Evolutionary conservation across 1,140 invertebrate genomes (phyloP).

Genomic region (Pogonomyrmex barbatus): DNA sequence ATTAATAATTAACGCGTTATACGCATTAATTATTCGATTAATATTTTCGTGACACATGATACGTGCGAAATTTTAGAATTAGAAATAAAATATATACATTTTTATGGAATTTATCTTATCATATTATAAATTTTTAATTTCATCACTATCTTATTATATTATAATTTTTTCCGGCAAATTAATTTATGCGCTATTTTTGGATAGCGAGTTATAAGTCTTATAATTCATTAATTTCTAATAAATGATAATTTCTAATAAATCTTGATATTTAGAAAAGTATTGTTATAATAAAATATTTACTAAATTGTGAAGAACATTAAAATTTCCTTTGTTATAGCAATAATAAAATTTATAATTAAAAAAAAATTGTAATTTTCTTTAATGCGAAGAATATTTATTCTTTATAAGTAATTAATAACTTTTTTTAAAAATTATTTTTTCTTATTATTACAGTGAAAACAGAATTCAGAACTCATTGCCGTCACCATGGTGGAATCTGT

Average conservation of each 20-base stretch:
- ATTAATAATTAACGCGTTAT: not conserved
- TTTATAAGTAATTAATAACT: not conserved
- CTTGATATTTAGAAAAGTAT: not conserved
- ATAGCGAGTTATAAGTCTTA: not conserved
- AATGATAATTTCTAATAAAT: too few relatives aligned
- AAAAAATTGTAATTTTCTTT: not conserved
- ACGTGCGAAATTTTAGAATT: not conserved
- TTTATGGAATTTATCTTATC: constrained; percentile 35
- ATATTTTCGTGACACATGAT: constrained; percentile 5
- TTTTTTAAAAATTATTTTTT: constrained; percentile 1
- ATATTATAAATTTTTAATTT: constrained; percentile 42
- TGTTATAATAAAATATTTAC: not conserved
- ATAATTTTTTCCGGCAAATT: constrained; percentile 51
- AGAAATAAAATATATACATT: constrained; percentile 38
- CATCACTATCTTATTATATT: not conserved
- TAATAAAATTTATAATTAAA: not conserved
- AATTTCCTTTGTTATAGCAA: not conserved
- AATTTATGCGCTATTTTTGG: constrained; percentile 62
- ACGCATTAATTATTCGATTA: not conserved
- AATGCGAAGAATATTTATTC: not conserved
- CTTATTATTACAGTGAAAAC: constrained; percentile 76
- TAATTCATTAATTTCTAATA: not conserved
- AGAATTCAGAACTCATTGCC: constrained; percentile 75
- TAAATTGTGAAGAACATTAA: not conserved
- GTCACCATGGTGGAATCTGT: constrained; percentile 78